A percentile compares a stretch with the other conserved stretches of the same genome.
phyloP scores from a whole-genome alignment of 2,888 invertebrate genomes.

The Aporophyla nigra region DNA sequence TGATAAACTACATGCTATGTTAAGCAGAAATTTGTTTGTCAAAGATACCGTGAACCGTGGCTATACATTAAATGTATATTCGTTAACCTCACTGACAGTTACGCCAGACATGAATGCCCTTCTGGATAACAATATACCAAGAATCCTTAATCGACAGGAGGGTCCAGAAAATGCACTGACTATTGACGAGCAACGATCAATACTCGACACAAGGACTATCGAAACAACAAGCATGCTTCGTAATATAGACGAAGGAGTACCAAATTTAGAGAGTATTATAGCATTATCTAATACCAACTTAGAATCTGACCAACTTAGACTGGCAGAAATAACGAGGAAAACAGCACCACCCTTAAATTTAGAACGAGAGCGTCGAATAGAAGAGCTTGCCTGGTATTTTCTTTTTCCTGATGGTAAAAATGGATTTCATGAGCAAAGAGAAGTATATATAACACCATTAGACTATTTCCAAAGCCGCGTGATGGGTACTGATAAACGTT shows the following conservation, averaged over 20 bases:
- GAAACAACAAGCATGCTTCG: slow-evolving; percentile 1
- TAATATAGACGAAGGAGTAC: background rate
- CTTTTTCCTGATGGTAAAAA: too few relatives aligned
- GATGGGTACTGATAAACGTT: too few relatives aligned
- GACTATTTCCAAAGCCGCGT: too few relatives aligned
- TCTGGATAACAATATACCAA: background rate
- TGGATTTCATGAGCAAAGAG: too few relatives aligned
- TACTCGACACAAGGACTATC: slow-evolving; percentile 1
- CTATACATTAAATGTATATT: slow-evolving; percentile 1
- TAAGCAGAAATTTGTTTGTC: background rate
- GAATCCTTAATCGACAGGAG: background rate
- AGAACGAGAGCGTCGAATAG: background rate
- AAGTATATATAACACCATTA: too few relatives aligned
- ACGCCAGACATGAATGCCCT: background rate
- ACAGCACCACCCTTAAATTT: slow-evolving; percentile 1
- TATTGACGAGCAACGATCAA: background rate
- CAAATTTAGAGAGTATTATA: background rate
- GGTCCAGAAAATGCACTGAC: background rate
- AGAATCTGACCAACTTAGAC: background rate
- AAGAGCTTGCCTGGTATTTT: too few relatives aligned
- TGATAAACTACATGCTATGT: background rate
- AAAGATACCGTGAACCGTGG: background rate
- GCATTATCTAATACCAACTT: background rate
- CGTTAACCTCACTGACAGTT: background rate
- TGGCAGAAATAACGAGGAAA: slow-evolving; percentile 1